phyloP scores from a whole-genome alignment of 2,113 vertebrate species.

The Corythornis vintsioides region DNA sequence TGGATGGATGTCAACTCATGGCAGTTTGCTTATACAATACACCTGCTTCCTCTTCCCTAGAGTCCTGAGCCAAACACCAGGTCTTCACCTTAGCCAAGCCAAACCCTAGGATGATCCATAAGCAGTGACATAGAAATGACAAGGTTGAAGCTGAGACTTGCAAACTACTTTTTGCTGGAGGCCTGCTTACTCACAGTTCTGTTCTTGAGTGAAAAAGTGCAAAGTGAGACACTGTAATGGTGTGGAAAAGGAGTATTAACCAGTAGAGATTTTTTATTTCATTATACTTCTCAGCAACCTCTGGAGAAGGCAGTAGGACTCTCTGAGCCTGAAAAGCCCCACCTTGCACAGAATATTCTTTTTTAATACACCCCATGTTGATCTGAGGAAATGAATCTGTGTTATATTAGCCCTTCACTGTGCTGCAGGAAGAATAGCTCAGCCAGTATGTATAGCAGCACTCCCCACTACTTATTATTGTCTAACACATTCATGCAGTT shows the following conservation, averaged over 20 bases:
- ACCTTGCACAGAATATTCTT: slow-evolving; percentile 17
- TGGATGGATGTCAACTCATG: not conserved
- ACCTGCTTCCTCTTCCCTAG: slow-evolving; percentile 1
- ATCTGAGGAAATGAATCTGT: slow-evolving; percentile 18
- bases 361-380: slow-evolving; percentile 6
- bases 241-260: slow-evolving; percentile 60
- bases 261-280: slow-evolving; percentile 35
- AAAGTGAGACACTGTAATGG: slow-evolving; percentile 43
- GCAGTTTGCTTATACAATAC: slow-evolving; percentile 11
- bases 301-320: slow-evolving; percentile 1
- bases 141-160: not conserved
- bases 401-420: not conserved
- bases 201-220: slow-evolving; percentile 27
- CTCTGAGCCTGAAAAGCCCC: not conserved
- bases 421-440: not conserved
- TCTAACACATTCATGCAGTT: not conserved
- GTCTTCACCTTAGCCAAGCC: not conserved
- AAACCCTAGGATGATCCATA: not conserved
- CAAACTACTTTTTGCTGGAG: not conserved
- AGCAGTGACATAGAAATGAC: not conserved
- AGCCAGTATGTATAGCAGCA: not conserved
- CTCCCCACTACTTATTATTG: not conserved
- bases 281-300: not conserved
- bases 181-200: not conserved
- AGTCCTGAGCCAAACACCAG: not conserved